A percentile compares a stretch with the other conserved stretches of the same genome.
Evolutionary conservation across 2,797 vertebrate species (phyloP).

Genomic region (Trichosurus vulpecula): DNA sequence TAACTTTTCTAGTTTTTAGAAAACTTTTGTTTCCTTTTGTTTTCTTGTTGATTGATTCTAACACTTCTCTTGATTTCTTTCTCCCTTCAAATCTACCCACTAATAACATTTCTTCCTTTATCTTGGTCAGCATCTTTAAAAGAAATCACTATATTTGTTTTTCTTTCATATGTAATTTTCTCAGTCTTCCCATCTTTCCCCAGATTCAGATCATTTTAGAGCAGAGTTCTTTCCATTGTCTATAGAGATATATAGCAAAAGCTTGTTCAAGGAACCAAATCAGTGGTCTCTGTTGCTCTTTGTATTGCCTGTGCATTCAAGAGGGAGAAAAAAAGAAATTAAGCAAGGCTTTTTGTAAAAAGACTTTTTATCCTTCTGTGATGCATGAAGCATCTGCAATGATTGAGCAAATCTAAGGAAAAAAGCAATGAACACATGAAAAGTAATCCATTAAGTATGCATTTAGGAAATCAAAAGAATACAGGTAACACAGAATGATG

Average conservation of each 20-base stretch:
- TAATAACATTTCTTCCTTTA: conserved; percentile 12
- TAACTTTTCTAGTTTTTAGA: conserved; percentile 21
- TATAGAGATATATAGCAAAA: conserved; percentile 15
- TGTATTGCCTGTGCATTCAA: conserved; percentile 39
- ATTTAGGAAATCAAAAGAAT: not conserved
- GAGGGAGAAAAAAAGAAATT: conserved; percentile 53
- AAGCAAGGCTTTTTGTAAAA: conserved; percentile 41
- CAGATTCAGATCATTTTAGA: conserved; percentile 2
- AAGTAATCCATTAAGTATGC: conserved; percentile 41
- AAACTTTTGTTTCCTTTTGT: not conserved
- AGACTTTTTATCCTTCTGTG: conserved; percentile 41
- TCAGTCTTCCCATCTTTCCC: not conserved
- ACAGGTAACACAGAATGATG: not conserved
- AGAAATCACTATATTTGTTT: not conserved
- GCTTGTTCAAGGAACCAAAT: conserved; percentile 44
- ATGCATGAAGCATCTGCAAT: conserved; percentile 30
- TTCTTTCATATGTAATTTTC: not conserved
- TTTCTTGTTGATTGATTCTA: not conserved
- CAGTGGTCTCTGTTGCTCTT: conserved; percentile 12
- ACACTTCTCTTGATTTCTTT: not conserved
- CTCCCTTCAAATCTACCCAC: conserved; percentile 6
- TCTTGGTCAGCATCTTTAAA: not conserved
- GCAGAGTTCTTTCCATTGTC: not conserved
- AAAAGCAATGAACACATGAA: conserved; percentile 29
- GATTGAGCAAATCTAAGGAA: conserved; percentile 23